A percentile compares a stretch with the other conserved stretches of the same genome.
Evolutionary conservation across 1,140 invertebrate genomes (phyloP).

Genomic region (Bacillus rossius): DNA sequence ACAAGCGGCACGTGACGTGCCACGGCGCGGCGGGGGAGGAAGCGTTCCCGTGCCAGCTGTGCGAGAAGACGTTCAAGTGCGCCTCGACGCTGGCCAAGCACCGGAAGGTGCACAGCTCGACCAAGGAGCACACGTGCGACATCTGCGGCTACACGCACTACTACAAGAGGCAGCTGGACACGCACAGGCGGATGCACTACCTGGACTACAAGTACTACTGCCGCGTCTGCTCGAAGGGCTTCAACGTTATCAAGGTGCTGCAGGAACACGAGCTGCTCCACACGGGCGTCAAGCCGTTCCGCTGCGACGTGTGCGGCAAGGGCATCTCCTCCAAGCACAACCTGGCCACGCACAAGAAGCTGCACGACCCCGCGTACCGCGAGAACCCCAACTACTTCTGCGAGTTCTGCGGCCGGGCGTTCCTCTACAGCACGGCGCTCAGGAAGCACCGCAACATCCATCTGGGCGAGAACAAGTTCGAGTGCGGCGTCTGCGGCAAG

Average conservation of each 20-base stretch:
- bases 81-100: conserved; percentile 41
- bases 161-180: conserved; percentile 37
- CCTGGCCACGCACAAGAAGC: conserved; percentile 44
- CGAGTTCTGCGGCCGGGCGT: conserved; percentile 10
- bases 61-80: conserved; percentile 44
- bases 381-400: conserved; percentile 17
- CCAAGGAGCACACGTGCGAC: conserved; percentile 39
- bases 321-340: conserved; percentile 39
- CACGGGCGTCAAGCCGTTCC: conserved; percentile 8
- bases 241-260: conserved; percentile 5
- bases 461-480: conserved; percentile 34
- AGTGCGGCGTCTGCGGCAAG: conserved; percentile 35
- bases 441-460: conserved; percentile 15
- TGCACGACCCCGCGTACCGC: conserved; percentile 38
- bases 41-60: conserved; percentile 45
- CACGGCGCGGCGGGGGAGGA: conserved; percentile 42
- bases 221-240: conserved; percentile 4
- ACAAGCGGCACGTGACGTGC: conserved; percentile 34
- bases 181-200: conserved; percentile 4
- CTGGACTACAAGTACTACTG: conserved; percentile 5
- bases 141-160: conserved; percentile 41
- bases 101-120: conserved; percentile 34
- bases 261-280: conserved; percentile 4
- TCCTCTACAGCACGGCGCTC: conserved; percentile 12
- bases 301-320: conserved; percentile 37